Evolutionary conservation across 2,113 vertebrate species (phyloP).

Genomic region (Upupa epops): DNA sequence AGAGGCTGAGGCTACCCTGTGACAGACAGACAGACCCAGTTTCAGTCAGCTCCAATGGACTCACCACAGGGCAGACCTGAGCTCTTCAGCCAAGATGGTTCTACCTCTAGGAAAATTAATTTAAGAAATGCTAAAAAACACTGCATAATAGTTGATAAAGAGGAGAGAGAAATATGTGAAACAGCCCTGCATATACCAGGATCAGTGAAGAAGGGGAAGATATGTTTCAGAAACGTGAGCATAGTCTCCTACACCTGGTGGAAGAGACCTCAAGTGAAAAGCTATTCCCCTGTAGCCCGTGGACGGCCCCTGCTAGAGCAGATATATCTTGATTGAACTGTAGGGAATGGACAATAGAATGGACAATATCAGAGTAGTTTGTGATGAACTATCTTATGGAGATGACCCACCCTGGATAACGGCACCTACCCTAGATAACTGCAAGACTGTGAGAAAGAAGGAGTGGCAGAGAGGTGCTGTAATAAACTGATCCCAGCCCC

Average conservation of each 20-base stretch:
- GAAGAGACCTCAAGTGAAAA: not conserved
- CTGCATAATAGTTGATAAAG: not conserved
- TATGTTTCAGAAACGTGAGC: not conserved
- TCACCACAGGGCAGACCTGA: not conserved
- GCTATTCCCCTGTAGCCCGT: not conserved
- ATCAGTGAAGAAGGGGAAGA: not conserved
- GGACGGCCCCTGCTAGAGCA: not conserved
- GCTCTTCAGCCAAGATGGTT: not conserved
- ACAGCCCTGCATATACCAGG: not conserved
- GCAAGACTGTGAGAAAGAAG: not conserved
- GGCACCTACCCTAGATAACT: too few species aligned
- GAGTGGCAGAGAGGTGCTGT: not conserved
- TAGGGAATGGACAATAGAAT: fast-evolving
- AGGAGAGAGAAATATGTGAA: not conserved
- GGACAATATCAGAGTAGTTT: not conserved
- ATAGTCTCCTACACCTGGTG: not conserved
- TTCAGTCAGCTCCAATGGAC: too few species aligned
- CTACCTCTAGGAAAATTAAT: not conserved
- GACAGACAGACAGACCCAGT: too few species aligned
- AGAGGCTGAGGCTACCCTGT: too few species aligned
- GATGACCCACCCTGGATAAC: not conserved
- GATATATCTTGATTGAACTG: not conserved
- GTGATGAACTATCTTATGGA: not conserved
- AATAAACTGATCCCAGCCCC: fast-evolving
- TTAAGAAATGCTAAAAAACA: not conserved